Base-by-base conservation (phyloP, 2,888 invertebrate genomes). In the Ichneumoninae sp. region DNA sequence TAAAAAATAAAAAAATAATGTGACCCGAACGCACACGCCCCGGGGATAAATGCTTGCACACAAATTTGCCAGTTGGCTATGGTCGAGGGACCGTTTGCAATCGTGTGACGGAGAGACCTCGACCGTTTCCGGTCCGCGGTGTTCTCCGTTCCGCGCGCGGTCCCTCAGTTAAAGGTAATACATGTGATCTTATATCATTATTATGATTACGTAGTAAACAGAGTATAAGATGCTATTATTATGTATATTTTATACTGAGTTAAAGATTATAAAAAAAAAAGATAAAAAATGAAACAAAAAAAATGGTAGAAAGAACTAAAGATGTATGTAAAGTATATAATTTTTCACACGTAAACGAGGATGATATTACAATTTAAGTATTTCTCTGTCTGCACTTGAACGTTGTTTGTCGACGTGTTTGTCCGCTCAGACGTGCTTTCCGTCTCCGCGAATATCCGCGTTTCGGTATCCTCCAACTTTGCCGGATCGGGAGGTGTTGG, bases 231-330 rank as follows among this genome's bases (percentile, higher is more conserved):
- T 88, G 90, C 89, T 90, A 90, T 92, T 90, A 90, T 87, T 87
- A 78, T 86, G 89, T 91, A 90, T 91, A 90, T 92, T 91, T 91
- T 91, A 89, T 92, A 91, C 90, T 90, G 89, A 90, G 88, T 90
- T 89, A 84, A 88, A 85, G 87, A 85, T 87, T 87, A 80, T 85
- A 81, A 78, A 66, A 54, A 70, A 65, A 66, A 26, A 44, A 71
- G 47, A 33, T 72, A 80, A 50, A 57, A 62, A n/a, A 78, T 66
- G 57, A 85, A 62, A 80, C 62, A 57, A 74, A 57, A 54, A 69
- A 80, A 80, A 72, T 33, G 13, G 70, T 47, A 71, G 66, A 76
- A 83, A 86, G 71, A 84, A 85, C 70, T 81, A 84, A 87, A 88
- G 60, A 72, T 82, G 68, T 70, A 84, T 87, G 79, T 88, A 85